Percentiles rank a stretch among this genome's conserved stretches.
Conservation (phyloP, 2,888 invertebrate species). For the Melipona beecheii region DNA sequence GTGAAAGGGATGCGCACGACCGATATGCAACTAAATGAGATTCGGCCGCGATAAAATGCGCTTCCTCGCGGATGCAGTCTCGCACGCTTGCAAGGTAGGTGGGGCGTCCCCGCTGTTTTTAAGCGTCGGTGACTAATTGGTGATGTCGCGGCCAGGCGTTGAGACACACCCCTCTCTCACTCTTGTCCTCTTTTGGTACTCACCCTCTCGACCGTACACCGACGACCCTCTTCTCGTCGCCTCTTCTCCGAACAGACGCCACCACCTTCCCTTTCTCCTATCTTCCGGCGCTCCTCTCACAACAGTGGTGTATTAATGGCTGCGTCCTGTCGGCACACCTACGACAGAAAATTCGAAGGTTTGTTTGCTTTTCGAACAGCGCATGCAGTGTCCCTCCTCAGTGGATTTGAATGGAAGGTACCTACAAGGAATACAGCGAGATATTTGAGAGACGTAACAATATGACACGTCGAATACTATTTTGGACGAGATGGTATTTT, state of each 20-base stretch:
- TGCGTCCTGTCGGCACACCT: slow-evolving; percentile 29
- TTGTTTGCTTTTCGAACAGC: slow-evolving; percentile 2
- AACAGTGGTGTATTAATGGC: slow-evolving; percentile 50
- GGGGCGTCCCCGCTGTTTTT: slow-evolving; percentile 82
- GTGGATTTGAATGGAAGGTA: neutral
- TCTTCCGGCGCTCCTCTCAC: slow-evolving; percentile 25
- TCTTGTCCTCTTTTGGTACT: slow-evolving; percentile 58
- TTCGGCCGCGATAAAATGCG: slow-evolving; percentile 74
- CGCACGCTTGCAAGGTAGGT: slow-evolving; percentile 73
- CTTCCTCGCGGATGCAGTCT: slow-evolving; percentile 68
- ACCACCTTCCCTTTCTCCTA: slow-evolving; percentile 49
- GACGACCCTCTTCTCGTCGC: slow-evolving; percentile 65
- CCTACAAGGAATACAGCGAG: neutral
- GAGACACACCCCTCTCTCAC: slow-evolving; percentile 78
- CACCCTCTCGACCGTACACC: slow-evolving; percentile 55
- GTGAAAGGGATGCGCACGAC: slow-evolving; percentile 31
- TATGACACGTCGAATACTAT: neutral
- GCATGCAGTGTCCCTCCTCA: neutral
- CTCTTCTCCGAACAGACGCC: slow-evolving; percentile 62
- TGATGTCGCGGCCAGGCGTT: slow-evolving; percentile 84
- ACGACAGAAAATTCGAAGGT: slow-evolving; percentile 44
- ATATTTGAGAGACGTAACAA: neutral
- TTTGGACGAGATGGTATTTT: neutral
- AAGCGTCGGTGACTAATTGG: slow-evolving; percentile 84
- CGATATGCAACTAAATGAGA: slow-evolving; percentile 64